Evolutionary conservation across 2,888 invertebrate genomes (phyloP).

Genomic region (Noctua fimbriata): DNA sequence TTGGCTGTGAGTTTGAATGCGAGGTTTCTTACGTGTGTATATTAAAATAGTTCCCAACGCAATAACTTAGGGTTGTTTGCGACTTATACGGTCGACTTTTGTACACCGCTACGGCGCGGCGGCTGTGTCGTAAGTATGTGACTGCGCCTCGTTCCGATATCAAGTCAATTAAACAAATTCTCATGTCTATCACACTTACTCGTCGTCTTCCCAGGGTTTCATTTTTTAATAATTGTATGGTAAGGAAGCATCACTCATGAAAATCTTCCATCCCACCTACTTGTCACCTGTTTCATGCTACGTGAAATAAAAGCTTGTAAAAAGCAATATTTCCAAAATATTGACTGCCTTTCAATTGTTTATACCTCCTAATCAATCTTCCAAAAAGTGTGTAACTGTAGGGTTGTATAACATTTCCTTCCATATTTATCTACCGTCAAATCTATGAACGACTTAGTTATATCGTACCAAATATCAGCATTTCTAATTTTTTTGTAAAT

Average conservation of each 20-base stretch:
- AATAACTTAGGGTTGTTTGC: conserved; percentile 59
- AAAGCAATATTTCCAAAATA: conserved; percentile 8
- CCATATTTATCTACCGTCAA: conserved; percentile 44
- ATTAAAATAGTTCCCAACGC: conserved; percentile 45
- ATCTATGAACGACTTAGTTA: conserved; percentile 62
- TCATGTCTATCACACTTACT: conserved; percentile 30
- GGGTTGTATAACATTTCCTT: background rate
- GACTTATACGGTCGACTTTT: conserved; percentile 67
- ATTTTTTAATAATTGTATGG: conserved; percentile 20
- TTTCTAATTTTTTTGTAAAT: conserved; percentile 42
- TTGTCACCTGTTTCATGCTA: background rate
- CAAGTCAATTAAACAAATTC: conserved; percentile 57
- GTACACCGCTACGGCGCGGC: conserved; percentile 30
- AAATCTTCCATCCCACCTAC: conserved; percentile 16
- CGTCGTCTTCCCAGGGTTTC: conserved; percentile 2
- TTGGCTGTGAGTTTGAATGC: conserved; percentile 59
- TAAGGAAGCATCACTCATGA: conserved; percentile 19
- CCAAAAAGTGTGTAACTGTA: background rate
- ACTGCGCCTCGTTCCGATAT: conserved; percentile 12
- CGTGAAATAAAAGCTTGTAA: background rate
- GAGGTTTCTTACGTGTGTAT: conserved; percentile 50
- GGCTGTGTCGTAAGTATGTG: conserved; percentile 29
- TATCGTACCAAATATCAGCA: conserved; percentile 55
- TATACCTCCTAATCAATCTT: conserved; percentile 6
- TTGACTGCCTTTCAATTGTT: background rate